phyloP scores from a whole-genome alignment of 2,888 invertebrate species.

The Heteromurus nitidus region DNA sequence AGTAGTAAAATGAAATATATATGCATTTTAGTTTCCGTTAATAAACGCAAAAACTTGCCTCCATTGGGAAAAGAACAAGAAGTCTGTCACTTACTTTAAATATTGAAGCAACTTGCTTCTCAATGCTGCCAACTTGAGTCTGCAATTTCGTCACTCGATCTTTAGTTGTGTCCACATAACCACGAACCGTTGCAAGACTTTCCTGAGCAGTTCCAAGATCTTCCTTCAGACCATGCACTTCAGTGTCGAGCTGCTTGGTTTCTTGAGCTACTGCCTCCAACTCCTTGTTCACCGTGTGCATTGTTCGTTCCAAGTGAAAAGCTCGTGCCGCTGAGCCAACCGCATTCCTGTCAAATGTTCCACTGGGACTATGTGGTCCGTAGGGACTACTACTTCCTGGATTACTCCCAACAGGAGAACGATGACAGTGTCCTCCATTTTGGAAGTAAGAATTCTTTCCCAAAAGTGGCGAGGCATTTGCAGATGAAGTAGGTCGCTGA shows the following conservation, averaged over 20 bases:
- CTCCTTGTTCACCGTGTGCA: constrained; percentile 66
- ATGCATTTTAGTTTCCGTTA: too few relatives aligned
- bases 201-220: constrained; percentile 71
- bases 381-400: constrained; percentile 54
- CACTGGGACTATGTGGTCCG: constrained; percentile 48
- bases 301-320: constrained; percentile 57
- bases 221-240: constrained; percentile 64
- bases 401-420: constrained; percentile 39
- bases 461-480: constrained; percentile 67
- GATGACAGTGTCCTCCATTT: constrained; percentile 32
- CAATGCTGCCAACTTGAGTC: constrained; percentile 66
- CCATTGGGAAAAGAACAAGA: background rate
- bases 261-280: constrained; percentile 66
- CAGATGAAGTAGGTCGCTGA: constrained; percentile 43
- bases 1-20: background rate
- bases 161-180: constrained; percentile 62
- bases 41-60: background rate
- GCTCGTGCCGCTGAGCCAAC: constrained; percentile 40
- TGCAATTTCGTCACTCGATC: constrained; percentile 66
- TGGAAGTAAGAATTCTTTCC: constrained; percentile 31
- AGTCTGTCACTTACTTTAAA: constrained; percentile 58
- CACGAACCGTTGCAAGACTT: constrained; percentile 68
- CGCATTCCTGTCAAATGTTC: constrained; percentile 56
- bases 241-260: constrained; percentile 65
- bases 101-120: constrained; percentile 68